Evolutionary conservation across 2,888 invertebrate species (phyloP).

Genomic region (Mesodorylaimus sp.): DNA sequence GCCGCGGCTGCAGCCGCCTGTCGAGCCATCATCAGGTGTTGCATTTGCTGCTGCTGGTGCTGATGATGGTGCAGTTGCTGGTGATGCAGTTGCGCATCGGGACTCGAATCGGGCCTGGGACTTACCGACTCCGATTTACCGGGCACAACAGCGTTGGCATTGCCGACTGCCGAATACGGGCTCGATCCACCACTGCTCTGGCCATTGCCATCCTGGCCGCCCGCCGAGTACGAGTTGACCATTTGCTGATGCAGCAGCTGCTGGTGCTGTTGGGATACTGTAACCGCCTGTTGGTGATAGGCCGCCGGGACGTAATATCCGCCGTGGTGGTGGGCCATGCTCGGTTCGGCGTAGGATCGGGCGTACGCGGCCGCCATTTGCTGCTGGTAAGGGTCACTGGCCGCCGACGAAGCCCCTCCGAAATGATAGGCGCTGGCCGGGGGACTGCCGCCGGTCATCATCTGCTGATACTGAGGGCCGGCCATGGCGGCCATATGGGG

Average conservation of each 20-base stretch:
- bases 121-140: neutral
- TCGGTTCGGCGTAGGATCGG: neutral
- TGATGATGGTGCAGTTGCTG: too few species aligned
- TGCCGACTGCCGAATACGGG: neutral
- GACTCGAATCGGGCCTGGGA: too few species aligned
- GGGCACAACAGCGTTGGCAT: too few species aligned
- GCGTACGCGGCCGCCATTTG: conserved; percentile 2
- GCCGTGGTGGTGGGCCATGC: neutral
- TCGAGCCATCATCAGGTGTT: too few species aligned
- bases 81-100: too few species aligned
- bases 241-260: neutral
- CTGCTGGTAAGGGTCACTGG: too few species aligned
- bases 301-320: too few species aligned
- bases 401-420: too few species aligned
- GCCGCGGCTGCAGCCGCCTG: neutral
- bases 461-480: neutral
- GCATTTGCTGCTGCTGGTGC: too few species aligned
- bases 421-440: neutral
- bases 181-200: neutral
- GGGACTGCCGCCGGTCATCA: neutral
- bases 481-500: neutral
- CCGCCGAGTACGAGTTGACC: neutral
- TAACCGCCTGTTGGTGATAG: too few species aligned
- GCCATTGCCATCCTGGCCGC: too few species aligned
- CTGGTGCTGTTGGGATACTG: too few species aligned